These are phyloP conservation scores for Chromis chromis DNA, from an alignment of 2,797 vertebrate genomes.

Conservation along the genomic window DNA sequence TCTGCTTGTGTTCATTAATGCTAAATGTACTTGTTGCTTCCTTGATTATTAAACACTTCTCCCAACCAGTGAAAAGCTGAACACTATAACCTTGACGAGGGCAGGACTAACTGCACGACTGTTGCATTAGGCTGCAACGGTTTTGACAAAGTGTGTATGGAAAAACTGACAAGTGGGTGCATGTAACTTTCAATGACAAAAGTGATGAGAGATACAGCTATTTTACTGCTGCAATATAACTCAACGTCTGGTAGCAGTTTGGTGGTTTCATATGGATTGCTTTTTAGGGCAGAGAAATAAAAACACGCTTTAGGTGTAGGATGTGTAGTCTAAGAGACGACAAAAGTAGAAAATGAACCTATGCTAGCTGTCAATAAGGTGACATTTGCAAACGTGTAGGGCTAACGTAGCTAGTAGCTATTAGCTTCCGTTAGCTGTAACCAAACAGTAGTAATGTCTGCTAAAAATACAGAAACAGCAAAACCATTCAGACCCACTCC, in stretches of 20 bases:
- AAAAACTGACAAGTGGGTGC: too few species aligned
- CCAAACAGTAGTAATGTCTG: background rate
- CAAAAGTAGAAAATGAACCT: background rate
- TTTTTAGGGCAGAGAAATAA: background rate
- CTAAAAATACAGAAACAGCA: background rate
- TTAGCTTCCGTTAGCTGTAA: background rate
- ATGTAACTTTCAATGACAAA: too few species aligned
- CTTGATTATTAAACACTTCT: background rate
- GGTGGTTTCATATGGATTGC: rapidly evolving
- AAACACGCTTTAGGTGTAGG: background rate
- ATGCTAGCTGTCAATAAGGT: slow-evolving; percentile 65
- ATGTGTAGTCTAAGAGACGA: background rate
- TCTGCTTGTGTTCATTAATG: background rate
- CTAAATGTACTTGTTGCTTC: background rate
- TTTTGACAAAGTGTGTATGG: background rate
- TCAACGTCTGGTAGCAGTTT: background rate
- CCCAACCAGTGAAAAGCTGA: background rate
- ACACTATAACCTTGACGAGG: background rate
- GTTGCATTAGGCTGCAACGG: background rate
- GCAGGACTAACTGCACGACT: background rate
- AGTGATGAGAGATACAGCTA: too few species aligned
- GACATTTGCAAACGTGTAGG: slow-evolving; percentile 57
- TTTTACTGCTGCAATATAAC: background rate
- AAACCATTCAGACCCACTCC: background rate
- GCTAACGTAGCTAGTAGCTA: slow-evolving; percentile 30